Percentiles rank a stretch among this genome's conserved stretches.
Conservation (phyloP, 2,888 invertebrate genomes). For the Agriopis leucophaearia region DNA sequence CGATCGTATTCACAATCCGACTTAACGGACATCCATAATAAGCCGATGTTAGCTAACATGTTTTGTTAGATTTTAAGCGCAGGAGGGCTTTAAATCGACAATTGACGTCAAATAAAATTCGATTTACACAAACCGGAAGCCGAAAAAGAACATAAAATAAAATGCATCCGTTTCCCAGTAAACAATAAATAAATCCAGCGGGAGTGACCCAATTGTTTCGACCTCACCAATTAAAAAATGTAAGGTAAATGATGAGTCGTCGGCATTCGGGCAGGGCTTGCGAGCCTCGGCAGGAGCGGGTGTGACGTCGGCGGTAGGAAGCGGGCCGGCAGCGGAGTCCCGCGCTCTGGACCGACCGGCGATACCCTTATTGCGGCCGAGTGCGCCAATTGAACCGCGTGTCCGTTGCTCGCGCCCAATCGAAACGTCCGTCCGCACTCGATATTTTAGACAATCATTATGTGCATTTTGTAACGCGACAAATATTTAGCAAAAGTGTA, state of each 20-base stretch:
- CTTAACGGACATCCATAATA: too few species aligned
- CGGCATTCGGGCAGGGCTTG: constrained; percentile 21
- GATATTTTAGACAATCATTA: constrained; percentile 64
- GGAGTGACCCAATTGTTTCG: constrained; percentile 81
- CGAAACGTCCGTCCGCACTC: constrained; percentile 67
- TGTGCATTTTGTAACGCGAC: constrained; percentile 45
- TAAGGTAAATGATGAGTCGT: constrained; percentile 75
- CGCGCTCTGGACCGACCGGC: constrained; percentile 64
- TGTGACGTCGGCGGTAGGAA: constrained; percentile 67
- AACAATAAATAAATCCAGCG: constrained; percentile 71
- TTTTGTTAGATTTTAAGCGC: too few species aligned
- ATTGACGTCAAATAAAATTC: constrained; percentile 31
- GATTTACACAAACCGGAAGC: constrained; percentile 53
- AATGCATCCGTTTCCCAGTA: constrained; percentile 57
- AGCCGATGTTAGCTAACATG: too few species aligned
- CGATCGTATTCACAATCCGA: background rate
- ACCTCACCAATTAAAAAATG: constrained; percentile 84
- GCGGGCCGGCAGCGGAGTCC: constrained; percentile 69
- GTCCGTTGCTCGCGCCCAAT: constrained; percentile 75
- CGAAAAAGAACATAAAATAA: constrained; percentile 55
- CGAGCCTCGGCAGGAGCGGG: constrained; percentile 7
- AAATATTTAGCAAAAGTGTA: constrained; percentile 47
- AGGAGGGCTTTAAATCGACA: constrained; percentile 8
- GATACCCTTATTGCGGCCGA: constrained; percentile 73
- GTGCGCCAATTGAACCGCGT: constrained; percentile 81